Percentiles rank a stretch among this genome's conserved stretches.
Evolutionary conservation across 2,888 invertebrate species (phyloP).

Genomic region (Morpho deidamia): DNA sequence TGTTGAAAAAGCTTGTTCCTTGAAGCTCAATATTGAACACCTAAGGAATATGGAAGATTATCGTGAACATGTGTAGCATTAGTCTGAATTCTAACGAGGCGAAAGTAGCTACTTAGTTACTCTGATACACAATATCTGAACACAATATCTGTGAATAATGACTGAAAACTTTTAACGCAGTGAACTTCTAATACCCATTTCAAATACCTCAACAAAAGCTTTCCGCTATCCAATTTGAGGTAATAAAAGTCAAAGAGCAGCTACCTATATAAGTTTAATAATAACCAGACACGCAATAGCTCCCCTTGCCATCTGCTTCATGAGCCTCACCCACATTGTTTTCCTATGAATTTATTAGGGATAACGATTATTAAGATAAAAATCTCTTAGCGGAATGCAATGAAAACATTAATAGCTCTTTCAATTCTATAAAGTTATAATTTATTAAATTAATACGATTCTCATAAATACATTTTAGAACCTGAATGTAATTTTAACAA

Average conservation of each 20-base stretch:
- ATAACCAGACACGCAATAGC: conserved; percentile 47
- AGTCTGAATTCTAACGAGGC: no score
- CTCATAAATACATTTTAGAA: no score
- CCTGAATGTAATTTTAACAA: no score
- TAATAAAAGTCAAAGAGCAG: conserved; percentile 45
- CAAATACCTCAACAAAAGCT: neutral
- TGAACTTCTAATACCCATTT: neutral
- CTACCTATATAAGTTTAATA: conserved; percentile 6
- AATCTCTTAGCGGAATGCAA: conserved; percentile 28
- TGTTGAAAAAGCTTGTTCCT: no score
- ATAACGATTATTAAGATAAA: conserved; percentile 46
- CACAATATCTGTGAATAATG: no score
- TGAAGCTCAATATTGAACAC: no score
- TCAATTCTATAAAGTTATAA: conserved; percentile 1
- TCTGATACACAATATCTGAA: no score
- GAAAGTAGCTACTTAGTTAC: no score
- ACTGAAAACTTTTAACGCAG: no score
- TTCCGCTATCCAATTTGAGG: conserved; percentile 1
- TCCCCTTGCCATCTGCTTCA: conserved; percentile 37
- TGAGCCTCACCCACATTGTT: conserved; percentile 47
- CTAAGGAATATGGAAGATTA: no score
- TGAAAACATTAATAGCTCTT: neutral
- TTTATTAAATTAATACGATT: no score
- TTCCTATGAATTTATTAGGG: conserved; percentile 50
- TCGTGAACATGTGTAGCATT: no score